Evolutionary conservation across 1,140 invertebrate genomes (phyloP), one percentile per base, ranked within the genome.

Genomic region (Ruditapes philippinarum): DNA sequence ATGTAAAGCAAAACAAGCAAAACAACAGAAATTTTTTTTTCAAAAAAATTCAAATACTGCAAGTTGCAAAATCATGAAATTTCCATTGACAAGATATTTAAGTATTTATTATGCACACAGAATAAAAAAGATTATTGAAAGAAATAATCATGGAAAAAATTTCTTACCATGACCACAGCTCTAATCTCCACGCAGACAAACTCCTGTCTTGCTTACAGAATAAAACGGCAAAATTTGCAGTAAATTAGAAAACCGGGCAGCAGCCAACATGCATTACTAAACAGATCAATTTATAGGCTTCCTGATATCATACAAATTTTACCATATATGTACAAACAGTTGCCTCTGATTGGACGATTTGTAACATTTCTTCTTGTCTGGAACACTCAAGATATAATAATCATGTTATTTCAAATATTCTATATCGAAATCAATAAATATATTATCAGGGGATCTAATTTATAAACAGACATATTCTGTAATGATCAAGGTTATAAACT

Each of bases 211-310:
- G 60, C 28, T 65, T 19, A 33, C 28, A 3, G 33, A 31, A 31
- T 65, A 65, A 14, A 19, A 60, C 7, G 5, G 5, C 60, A 65
- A 9, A 65, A 60, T n/a, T 65, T 65, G 25, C 31, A 65, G 60
- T 31, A 36, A 65, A 65, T 33, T 12, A 60, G 22, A 60, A 17
- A 65, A 33, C 31, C 60, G n/a, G n/a, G n/a, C n/a, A n/a, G n/a
- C 60, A 65, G 60, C 60, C 28, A 28, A 65, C 60, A 65, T 19
- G 60, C 60, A 14, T 9, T 31, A 65, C 60, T 36, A n/a, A n/a
- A 31, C 60, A 65, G 60, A 65, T 65, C 60, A 65, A 65, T 65
- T 65, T 65, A 45, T 14, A 65, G 60, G 60, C 60, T 31, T 65
- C 25, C 25, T 31, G 60, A 65, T 12, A 65, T 65, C 7, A 31